Base-by-base conservation (phyloP, 2,888 invertebrate species). In the Isoperla grammatica region DNA sequence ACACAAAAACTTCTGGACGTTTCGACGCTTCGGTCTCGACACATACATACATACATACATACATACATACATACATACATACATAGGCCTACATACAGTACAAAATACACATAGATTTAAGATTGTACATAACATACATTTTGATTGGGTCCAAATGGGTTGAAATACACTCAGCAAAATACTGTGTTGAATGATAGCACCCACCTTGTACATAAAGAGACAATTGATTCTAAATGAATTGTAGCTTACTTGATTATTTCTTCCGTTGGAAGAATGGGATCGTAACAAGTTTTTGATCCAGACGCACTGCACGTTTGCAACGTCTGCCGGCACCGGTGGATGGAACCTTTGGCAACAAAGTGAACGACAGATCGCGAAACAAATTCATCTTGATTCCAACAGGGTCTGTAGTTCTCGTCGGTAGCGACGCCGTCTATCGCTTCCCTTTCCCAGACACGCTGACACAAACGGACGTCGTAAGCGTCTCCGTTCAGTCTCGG, bases 371-470 rank as follows among this genome's bases (percentile, higher is more conserved):
- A 17, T 11, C 35, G 35, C n/a, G 39, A 15, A 15, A 20, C 12
- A 20, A 1, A 15, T 15, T 39, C 37, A 9, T 39, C 53, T 1
- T 19, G 39, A 19, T 15, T 35, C 53, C 53, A 19, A 15, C 53
- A 13, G 20, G 13, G 39, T 9, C 39, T 4, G 19, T 5, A 17
- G 19, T 39, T 19, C 17, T 48, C 55, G 4, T 12, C 49, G 29
- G 55, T 45, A 9, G 56, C 57, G 5, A 57, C 15, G 13, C 62
- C 55, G 54, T 62, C 62, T 23, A 35, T 40, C 9, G 49, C 22
- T 17, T 17, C 37, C 20, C 43, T 35, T 15, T 60, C 58, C 63
- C 63, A 63, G 5, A 48, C 49, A 11, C 60, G 40, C 12, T 17
- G n/a, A 20, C 35, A 56, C n/a, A 57, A 59, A 22, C 57, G 59